Base-by-base conservation (phyloP, 2,888 invertebrate species). In the Phortica okadai region DNA sequence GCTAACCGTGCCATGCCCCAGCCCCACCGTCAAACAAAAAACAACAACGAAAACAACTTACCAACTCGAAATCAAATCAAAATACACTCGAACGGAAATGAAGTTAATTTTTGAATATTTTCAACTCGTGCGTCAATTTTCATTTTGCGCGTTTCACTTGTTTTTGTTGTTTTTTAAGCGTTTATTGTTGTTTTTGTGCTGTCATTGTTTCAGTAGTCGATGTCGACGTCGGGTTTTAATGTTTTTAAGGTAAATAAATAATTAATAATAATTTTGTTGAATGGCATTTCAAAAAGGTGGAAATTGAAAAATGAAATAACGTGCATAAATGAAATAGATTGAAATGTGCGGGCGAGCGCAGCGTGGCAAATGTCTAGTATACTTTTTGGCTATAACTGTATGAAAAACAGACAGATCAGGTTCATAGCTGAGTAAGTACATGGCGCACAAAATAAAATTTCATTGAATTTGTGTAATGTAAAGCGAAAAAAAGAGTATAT, bases 221-320 rank as follows among this genome's bases (percentile, higher is more conserved):
- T 1, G 42, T 58, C 58, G 21, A 21, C 54, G 70, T 70, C 4
- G 11, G 70, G 45, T n/a, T 58, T 58, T 42, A 79, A 77, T 80
- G 76, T 76, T 81, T 79, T 77, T 44, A 44, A 74, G 74, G 44
- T 78, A 80, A 80, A 83, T 84, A 80, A 82, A 83, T 83, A 79
- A 83, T 84, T 83, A 81, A 83, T 83, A 83, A 83, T 83, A 84
- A 83, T 83, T 83, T 83, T 78, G 79, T 76, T 81, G 83, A 83
- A 84, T 82, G 81, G 79, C 84, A 83, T 82, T 83, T 84, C 76
- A 84, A 83, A 80, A 81, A 67, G 3, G 16, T 66, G n/a, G 44
- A 67, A 67, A 67, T 42, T 66, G 66, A 66, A 66, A 66, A 66
- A 33, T 16, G n/a, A 66, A n/a, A 66, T 66, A 16, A 66, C 33